Percentiles rank a stretch among this genome's conserved stretches.
phyloP scores from a whole-genome alignment of 2,797 vertebrate genomes.

The Alca torda region DNA sequence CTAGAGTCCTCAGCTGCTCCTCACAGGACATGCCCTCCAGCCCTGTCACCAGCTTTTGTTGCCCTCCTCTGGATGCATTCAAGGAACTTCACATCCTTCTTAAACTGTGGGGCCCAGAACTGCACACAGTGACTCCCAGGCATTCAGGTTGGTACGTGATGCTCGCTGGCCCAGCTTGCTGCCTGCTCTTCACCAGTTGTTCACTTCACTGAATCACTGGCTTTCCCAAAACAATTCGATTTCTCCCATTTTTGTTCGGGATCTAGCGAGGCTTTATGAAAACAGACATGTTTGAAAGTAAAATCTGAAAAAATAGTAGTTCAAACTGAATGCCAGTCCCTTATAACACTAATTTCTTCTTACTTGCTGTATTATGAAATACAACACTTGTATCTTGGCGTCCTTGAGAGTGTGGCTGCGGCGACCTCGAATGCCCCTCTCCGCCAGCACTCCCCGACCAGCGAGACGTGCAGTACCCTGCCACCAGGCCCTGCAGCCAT shows the following conservation, averaged over 20 bases:
- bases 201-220: not conserved
- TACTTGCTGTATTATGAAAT: constrained; percentile 29
- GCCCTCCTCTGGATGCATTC: not conserved
- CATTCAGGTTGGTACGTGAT: not conserved
- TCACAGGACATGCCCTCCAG: not conserved
- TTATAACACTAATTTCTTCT: not conserved
- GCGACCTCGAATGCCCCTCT: not conserved
- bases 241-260: not conserved
- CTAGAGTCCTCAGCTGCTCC: not conserved
- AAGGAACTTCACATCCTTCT: not conserved
- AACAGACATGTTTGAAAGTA: not conserved
- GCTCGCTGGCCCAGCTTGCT: not conserved
- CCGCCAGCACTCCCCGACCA: not conserved
- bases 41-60: not conserved
- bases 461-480: not conserved
- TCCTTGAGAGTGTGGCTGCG: constrained; percentile 37
- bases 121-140: not conserved
- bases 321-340: not conserved
- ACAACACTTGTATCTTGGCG: not conserved
- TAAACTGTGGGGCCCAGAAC: not conserved
- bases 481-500: constrained; percentile 24
- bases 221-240: not conserved
- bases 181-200: not conserved
- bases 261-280: not conserved
- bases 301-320: not conserved